A percentile compares a stretch with the other conserved stretches of the same genome.
Evolutionary conservation across 2,797 vertebrate genomes (phyloP).

Genomic region (Cynodonichthys magdalenae): DNA sequence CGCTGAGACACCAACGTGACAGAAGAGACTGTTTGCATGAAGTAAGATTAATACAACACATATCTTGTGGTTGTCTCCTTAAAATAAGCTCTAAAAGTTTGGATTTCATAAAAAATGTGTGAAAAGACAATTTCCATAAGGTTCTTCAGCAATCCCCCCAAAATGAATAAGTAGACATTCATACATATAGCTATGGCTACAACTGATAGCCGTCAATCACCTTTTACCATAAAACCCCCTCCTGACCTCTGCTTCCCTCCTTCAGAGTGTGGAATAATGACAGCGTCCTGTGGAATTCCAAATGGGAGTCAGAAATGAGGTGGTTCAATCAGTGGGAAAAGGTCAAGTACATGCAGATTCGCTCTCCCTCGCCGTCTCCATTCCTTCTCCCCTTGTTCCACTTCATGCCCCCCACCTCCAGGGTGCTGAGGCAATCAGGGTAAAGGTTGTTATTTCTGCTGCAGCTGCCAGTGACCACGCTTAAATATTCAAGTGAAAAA

Average conservation of each 20-base stretch:
- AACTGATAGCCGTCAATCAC: slow-evolving; percentile 67
- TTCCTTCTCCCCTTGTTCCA: slow-evolving; percentile 44
- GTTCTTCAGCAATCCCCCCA: slow-evolving; percentile 35
- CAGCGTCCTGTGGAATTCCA: slow-evolving; percentile 71
- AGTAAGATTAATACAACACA: slow-evolving; percentile 38
- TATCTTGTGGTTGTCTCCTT: slow-evolving; percentile 29
- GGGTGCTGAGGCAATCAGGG: slow-evolving; percentile 68
- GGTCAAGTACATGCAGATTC: slow-evolving; percentile 81
- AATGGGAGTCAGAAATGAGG: slow-evolving; percentile 72
- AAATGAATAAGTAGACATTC: slow-evolving; percentile 48
- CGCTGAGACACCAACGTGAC: slow-evolving; percentile 62
- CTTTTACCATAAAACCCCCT: slow-evolving; percentile 59
- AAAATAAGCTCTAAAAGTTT: slow-evolving; percentile 38
- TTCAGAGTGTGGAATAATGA: slow-evolving; percentile 69
- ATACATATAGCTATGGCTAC: slow-evolving; percentile 28
- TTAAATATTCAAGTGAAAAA: slow-evolving; percentile 74
- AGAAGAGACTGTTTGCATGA: slow-evolving; percentile 42
- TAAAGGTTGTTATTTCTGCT: slow-evolving; percentile 74
- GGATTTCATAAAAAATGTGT: slow-evolving; percentile 20
- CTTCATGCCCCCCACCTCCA: slow-evolving; percentile 52
- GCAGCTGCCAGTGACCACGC: slow-evolving; percentile 59
- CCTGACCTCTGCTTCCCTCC: slow-evolving; percentile 65
- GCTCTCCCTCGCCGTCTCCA: slow-evolving; percentile 47
- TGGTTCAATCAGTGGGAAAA: slow-evolving; percentile 79
- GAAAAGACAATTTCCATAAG: slow-evolving; percentile 34